Evolutionary conservation across 2,797 vertebrate genomes (phyloP), one percentile per base, ranked within the genome.

Genomic region (Mormyrops attenuatus): DNA sequence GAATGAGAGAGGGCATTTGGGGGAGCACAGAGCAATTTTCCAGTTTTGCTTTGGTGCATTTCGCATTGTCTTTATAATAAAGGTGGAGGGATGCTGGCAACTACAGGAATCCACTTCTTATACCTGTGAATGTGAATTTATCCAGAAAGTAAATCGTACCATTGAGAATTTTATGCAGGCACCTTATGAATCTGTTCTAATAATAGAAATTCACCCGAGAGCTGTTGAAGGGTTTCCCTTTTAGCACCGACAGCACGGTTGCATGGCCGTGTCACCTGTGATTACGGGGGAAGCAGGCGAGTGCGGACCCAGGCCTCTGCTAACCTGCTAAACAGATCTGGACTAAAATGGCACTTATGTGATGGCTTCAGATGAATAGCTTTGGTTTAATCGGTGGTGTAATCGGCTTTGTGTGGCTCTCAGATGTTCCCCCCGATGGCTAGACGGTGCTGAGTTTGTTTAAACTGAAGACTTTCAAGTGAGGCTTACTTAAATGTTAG

Each of bases 311-410:
- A 44, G 73, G 38, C 6, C 30, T 17, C 66, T 73, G 73, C 34
- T 80, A 30, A 80, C 73, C 73, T 80, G 38, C 38, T 80, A 80
- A 80, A 41, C 34, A 80, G 17, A 80, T 41, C 15, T 41, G 38
- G 5, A n/a, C 84, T 57, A 9, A 87, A 87, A 89, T 20, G 63
- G 13, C 82, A 52, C 50, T 77, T 44, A 47, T 52, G 52, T 87
- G 69, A 77, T 5, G 60, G 84, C 47, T 57, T 50, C 49, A 89
- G 50, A 80, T 57, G 34, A 85, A 80, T 80, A 50, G 63, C 66
- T 89, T 52, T n/a, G 85, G 66, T 87, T 57, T 87, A 89, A 89
- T 55, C 60, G 30, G 69, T n/a, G 15, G 47, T 55, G 5, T 87
- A 86, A 77, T 89, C 34, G 34, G 73, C 89, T 87, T 87, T 87